Conservation (phyloP, 2,888 invertebrate species). For the Clivina fossor region DNA sequence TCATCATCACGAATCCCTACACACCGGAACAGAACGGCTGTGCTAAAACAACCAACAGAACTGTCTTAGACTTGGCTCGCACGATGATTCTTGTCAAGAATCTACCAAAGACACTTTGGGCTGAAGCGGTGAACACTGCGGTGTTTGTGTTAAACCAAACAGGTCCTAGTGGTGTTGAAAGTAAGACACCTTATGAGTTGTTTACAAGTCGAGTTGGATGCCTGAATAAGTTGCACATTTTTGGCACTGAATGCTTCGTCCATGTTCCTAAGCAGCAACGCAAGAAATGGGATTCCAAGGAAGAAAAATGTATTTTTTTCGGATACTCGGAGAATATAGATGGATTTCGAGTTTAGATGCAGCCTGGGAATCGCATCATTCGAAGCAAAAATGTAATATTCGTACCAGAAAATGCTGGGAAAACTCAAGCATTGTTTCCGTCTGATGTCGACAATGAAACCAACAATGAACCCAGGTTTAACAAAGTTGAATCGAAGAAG, state of each 20-base stretch:
- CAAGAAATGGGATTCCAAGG: slow-evolving; percentile 44
- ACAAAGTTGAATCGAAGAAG: no score
- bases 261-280: slow-evolving; percentile 44
- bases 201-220: slow-evolving; percentile 3
- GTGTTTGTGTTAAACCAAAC: slow-evolving; percentile 4
- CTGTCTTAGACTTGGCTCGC: slow-evolving; percentile 24
- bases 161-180: slow-evolving; percentile 4
- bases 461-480: no score
- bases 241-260: slow-evolving; percentile 29
- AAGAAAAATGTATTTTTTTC: slow-evolving; percentile 42
- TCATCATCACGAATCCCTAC: slow-evolving; percentile 8
- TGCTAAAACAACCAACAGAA: slow-evolving; percentile 24
- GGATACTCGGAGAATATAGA: slow-evolving; percentile 44
- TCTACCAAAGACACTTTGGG: slow-evolving; percentile 28
- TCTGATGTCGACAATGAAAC: slow-evolving; percentile 12
- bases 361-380: slow-evolving; percentile 9
- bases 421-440: slow-evolving; percentile 6
- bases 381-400: slow-evolving; percentile 14
- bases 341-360: slow-evolving; percentile 10
- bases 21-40: slow-evolving; percentile 23
- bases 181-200: slow-evolving; percentile 11
- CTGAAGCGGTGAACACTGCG: slow-evolving; percentile 13
- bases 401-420: neutral
- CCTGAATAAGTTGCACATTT: slow-evolving; percentile 6
- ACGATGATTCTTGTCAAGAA: slow-evolving; percentile 28